Conservation (phyloP, 2,113 vertebrate species). For the Epinephelus fuscoguttatus region DNA sequence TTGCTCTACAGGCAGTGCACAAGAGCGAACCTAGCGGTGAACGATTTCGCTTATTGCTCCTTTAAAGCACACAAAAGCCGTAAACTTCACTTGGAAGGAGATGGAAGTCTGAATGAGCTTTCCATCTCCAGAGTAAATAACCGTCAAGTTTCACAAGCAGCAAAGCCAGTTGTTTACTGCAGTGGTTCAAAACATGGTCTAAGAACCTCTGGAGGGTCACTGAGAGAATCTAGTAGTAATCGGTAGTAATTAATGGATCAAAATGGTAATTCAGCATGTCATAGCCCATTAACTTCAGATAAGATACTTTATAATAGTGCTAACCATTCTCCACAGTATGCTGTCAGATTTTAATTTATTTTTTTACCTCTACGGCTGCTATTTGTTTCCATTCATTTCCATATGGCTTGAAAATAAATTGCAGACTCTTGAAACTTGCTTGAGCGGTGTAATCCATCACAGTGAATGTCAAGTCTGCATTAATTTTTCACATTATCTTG, state of each 20-base stretch:
- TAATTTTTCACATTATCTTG: neutral
- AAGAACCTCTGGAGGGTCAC: neutral
- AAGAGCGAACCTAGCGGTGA: too few relatives aligned
- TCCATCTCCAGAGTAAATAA: slow-evolving; percentile 32
- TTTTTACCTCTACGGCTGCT: neutral
- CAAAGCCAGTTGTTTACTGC: neutral
- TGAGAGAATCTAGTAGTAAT: neutral
- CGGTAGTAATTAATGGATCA: slow-evolving; percentile 23
- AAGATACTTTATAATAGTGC: neutral
- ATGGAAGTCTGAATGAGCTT: slow-evolving; percentile 16
- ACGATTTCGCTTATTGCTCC: too few relatives aligned
- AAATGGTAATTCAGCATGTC: neutral
- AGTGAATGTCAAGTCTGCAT: neutral
- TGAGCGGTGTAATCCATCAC: neutral
- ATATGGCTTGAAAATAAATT: neutral
- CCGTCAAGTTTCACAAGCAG: neutral
- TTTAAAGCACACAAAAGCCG: neutral
- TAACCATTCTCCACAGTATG: neutral
- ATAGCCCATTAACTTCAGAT: neutral
- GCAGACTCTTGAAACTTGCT: neutral
- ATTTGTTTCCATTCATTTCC: neutral
- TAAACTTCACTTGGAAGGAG: slow-evolving; percentile 10
- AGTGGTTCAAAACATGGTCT: neutral
- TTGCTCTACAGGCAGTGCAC: too few relatives aligned
- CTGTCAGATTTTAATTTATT: neutral